Conservation (phyloP, 2,888 invertebrate species). For the Standfussiana lucernea region DNA sequence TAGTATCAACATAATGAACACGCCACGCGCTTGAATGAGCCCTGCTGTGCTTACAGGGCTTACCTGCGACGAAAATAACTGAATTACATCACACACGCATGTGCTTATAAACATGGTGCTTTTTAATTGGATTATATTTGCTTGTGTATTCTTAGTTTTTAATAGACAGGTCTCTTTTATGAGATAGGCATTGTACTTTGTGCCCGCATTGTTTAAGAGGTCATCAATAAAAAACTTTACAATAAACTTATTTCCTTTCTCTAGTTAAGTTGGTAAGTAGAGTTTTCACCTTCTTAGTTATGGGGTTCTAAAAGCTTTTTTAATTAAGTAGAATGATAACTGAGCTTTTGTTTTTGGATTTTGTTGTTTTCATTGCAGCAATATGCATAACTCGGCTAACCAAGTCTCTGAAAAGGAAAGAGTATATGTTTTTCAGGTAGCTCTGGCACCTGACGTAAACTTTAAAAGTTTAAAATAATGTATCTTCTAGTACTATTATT, state of each 20-base stretch:
- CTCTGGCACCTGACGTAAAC: neutral
- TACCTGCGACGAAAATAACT: slow-evolving; percentile 9
- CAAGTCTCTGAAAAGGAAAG: neutral
- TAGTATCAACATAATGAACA: slow-evolving; percentile 3
- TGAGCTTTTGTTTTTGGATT: neutral
- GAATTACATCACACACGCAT: slow-evolving; percentile 32
- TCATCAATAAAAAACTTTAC: neutral
- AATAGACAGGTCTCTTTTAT: too few relatives aligned
- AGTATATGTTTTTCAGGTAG: neutral
- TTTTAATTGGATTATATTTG: slow-evolving; percentile 23
- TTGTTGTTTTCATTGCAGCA: neutral
- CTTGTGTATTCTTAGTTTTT: slow-evolving; percentile 20
- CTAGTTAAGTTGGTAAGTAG: too few relatives aligned
- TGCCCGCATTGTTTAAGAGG: slow-evolving; percentile 1
- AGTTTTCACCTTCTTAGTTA: neutral
- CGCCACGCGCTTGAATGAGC: slow-evolving; percentile 40
- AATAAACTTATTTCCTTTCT: neutral
- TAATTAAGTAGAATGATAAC: too few relatives aligned
- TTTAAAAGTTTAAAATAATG: neutral
- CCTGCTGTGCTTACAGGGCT: neutral
- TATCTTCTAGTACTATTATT: neutral
- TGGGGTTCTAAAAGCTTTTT: neutral
- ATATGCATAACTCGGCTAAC: neutral
- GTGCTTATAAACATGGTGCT: slow-evolving; percentile 8
- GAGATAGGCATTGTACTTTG: neutral